A percentile compares a stretch with the other conserved stretches of the same genome.
Evolutionary conservation across 2,113 vertebrate species (phyloP).

Genomic region (Forbesichthys agassizii): DNA sequence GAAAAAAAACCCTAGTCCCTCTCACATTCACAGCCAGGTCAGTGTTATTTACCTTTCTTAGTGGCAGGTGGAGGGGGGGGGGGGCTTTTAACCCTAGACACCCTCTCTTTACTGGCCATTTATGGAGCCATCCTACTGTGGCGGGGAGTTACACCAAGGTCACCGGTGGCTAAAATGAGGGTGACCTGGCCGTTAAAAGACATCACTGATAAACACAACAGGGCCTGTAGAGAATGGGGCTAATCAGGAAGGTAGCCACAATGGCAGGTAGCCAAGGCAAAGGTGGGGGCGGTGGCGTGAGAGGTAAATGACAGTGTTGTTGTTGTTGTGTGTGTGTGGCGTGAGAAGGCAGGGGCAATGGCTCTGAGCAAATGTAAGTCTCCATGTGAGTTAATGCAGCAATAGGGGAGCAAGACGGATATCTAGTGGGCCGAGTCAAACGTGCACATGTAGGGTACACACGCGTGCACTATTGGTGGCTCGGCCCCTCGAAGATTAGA

Average conservation of each 20-base stretch:
- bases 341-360: background rate
- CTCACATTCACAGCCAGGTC: constrained; percentile 54
- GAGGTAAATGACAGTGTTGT: background rate
- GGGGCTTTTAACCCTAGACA: constrained; percentile 62
- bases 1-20: constrained; percentile 31
- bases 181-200: constrained; percentile 67
- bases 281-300: constrained; percentile 1
- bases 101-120: constrained; percentile 63
- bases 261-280: constrained; percentile 37
- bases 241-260: constrained; percentile 58
- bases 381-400: constrained; percentile 5
- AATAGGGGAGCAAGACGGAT: constrained; percentile 14
- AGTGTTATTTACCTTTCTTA: constrained; percentile 72
- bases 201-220: constrained; percentile 66
- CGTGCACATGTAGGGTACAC: background rate
- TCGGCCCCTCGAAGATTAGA: background rate
- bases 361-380: background rate
- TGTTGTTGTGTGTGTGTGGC: background rate
- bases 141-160: constrained; percentile 68
- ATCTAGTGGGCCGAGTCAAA: constrained; percentile 20
- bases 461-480: background rate
- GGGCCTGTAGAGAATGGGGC: constrained; percentile 57
- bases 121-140: constrained; percentile 66
- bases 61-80: constrained; percentile 44
- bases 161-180: constrained; percentile 59